phyloP scores from a whole-genome alignment of 2,797 vertebrate species.

The Sebastes itinus region DNA sequence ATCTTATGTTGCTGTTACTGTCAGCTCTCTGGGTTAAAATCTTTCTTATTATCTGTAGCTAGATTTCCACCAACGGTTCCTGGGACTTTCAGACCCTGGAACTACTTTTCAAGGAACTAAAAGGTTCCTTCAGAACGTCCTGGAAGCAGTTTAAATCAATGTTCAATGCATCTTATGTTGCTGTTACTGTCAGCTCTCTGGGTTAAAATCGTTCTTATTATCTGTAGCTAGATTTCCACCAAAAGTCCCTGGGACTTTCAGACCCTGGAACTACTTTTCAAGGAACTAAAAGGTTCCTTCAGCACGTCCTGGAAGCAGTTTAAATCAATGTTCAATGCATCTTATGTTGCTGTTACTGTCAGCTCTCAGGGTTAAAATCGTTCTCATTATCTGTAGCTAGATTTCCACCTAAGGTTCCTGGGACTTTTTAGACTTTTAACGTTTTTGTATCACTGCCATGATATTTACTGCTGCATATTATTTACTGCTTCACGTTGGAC shows the following conservation, averaged over 20 bases:
- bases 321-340: neutral
- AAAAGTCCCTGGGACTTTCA: rapidly evolving
- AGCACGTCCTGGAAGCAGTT: neutral
- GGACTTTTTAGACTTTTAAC: too few species aligned
- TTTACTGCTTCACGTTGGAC: too few species aligned
- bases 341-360: neutral
- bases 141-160: neutral
- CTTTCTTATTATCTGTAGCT: neutral
- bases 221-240: neutral
- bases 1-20: neutral
- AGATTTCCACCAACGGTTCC: rapidly evolving
- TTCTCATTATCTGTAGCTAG: neutral
- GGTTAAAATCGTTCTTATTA: neutral
- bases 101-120: too few species aligned
- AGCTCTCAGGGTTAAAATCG: neutral
- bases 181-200: neutral
- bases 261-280: too few species aligned
- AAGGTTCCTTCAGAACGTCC: neutral
- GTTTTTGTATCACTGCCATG: too few species aligned
- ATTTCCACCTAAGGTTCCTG: too few species aligned
- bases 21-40: neutral
- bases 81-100: too few species aligned
- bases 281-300: too few species aligned
- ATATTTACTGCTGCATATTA: too few species aligned
- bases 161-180: neutral